Evolutionary conservation across 2,797 vertebrate species (phyloP), one percentile per base, ranked within the genome.

Genomic region (Poecilia velifera): DNA sequence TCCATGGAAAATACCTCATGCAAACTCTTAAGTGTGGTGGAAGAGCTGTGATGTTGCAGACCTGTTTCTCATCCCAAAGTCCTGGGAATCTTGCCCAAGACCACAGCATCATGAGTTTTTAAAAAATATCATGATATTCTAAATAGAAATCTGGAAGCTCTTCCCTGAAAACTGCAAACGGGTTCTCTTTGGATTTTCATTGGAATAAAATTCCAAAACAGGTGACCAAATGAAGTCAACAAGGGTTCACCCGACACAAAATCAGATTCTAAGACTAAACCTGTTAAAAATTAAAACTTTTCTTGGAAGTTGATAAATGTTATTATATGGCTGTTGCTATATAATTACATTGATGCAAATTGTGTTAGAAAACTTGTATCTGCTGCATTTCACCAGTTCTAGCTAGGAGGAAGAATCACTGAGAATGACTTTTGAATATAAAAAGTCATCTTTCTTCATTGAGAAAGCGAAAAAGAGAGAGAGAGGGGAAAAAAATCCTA

Each of bases 371-470:
- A 84, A 75, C 18, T 2, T 47, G 41, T 51, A 78, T 43, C 31
- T 76, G 25, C 9, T 86, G 49, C 7, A 81, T 64, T 75, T 51
- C 9, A 57, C 20, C 70, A 71, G 74, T 73, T n/a, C 46, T 78
- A 81, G 25, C 86, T 25, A 57, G 76, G 70, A 82, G 81, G 84
- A 82, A 46, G 12, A 87, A 88, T 77, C 86, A 78, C 68, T 62
- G 70, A 43, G 34, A 34, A 34, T 34, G 34, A 34, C 34, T 34
- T 79, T 83, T 49, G 20, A 82, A 84, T 84, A 80, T 83, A 88
- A 78, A 55, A 86, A 91, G 76, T 74, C 71, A 73, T 90, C 82
- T 74, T 88, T 86, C 86, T 88, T 88, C 78, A 86, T 83, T 5
- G 25, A 76, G 78, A 86, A 34, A 66, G 20, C 2, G 0, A 51